Evolutionary conservation across 2,888 invertebrate genomes (phyloP).

Genomic region (Nebria salina): DNA sequence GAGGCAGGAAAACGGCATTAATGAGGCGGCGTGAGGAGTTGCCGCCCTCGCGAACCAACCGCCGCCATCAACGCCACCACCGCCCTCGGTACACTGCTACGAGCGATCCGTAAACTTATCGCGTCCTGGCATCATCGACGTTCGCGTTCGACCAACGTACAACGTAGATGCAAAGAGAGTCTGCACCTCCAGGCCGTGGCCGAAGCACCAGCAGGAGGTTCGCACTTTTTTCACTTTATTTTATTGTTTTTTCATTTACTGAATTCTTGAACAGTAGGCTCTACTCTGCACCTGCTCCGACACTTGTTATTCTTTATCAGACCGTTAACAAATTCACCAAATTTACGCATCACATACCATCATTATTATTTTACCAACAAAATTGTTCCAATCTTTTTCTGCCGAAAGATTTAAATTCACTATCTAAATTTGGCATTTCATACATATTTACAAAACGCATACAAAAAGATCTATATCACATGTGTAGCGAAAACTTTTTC

Average conservation of each 20-base stretch:
- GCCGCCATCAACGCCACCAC: conserved; percentile 9
- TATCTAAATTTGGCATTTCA: too few species aligned
- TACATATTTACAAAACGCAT: too few species aligned
- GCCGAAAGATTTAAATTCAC: too few species aligned
- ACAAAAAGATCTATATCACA: too few species aligned
- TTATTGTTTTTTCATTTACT: background rate
- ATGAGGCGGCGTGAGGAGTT: conserved; percentile 20
- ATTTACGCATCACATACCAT: background rate
- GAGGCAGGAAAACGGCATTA: conserved; percentile 12
- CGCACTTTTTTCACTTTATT: background rate
- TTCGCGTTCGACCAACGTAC: background rate
- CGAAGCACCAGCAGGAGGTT: conserved; percentile 7
- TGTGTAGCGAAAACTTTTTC: too few species aligned
- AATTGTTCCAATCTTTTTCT: too few species aligned
- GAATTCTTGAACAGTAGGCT: background rate
- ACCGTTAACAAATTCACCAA: background rate
- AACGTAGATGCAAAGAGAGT: background rate
- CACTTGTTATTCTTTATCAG: background rate
- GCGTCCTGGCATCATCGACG: conserved; percentile 16
- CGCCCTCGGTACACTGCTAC: conserved; percentile 5
- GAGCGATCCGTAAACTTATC: conserved; percentile 9
- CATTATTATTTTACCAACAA: too few species aligned
- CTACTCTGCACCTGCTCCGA: background rate
- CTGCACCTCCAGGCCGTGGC: conserved; percentile 14
- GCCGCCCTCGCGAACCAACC: background rate